Evolutionary conservation across 2,888 invertebrate species (phyloP).

Genomic region (Amphimallon solstitiale): DNA sequence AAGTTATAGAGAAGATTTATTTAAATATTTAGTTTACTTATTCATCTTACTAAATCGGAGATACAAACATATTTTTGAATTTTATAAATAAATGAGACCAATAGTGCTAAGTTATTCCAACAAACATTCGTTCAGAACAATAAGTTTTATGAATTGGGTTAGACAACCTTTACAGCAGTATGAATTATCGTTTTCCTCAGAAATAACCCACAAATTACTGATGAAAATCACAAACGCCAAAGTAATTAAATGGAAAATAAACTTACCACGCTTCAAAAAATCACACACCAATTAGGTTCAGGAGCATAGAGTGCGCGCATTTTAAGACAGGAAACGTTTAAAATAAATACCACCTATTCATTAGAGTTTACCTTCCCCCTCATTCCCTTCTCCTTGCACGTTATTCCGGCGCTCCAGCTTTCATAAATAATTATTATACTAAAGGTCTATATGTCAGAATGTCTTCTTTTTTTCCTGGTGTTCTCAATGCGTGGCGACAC

Average conservation of each 20-base stretch:
- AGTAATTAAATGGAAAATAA: slow-evolving; percentile 58
- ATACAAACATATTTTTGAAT: too few relatives aligned
- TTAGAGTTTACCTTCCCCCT: slow-evolving; percentile 5
- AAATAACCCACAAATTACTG: neutral
- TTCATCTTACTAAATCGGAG: too few relatives aligned
- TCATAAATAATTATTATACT: slow-evolving; percentile 18
- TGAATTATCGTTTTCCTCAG: neutral
- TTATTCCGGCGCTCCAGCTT: slow-evolving; percentile 8
- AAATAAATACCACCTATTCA: slow-evolving; percentile 49
- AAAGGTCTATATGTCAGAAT: slow-evolving; percentile 48
- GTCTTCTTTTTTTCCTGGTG: slow-evolving; percentile 51
- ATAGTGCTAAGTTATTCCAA: too few relatives aligned
- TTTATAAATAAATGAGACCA: too few relatives aligned
- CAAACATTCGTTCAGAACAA: too few relatives aligned
- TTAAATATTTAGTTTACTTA: too few relatives aligned
- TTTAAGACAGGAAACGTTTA: slow-evolving; percentile 61
- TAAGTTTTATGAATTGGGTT: too few relatives aligned
- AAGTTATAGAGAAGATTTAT: too few relatives aligned
- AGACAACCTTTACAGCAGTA: too few relatives aligned
- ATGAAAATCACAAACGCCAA: slow-evolving; percentile 50
- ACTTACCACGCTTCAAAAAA: slow-evolving; percentile 14
- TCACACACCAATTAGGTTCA: slow-evolving; percentile 25
- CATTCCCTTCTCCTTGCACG: neutral
- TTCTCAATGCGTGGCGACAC: slow-evolving; percentile 50
- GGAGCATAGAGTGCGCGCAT: slow-evolving; percentile 45